A percentile compares a stretch with the other conserved stretches of the same genome.
phyloP scores from a whole-genome alignment of 2,797 vertebrate species.

The Centroberyx gerrardi region DNA sequence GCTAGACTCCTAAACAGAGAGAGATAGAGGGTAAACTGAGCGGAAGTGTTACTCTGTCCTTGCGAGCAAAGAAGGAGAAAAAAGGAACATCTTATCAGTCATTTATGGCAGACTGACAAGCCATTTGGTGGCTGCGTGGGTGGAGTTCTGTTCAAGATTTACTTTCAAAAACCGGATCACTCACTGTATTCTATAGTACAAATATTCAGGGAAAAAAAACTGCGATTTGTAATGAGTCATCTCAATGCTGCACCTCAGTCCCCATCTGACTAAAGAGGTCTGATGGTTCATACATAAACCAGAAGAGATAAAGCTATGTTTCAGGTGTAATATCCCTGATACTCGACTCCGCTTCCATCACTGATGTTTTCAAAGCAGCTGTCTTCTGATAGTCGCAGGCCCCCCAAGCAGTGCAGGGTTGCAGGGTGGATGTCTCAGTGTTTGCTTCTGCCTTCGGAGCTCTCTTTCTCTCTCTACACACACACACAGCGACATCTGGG shows the following conservation, averaged over 20 bases:
- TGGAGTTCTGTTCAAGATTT: slow-evolving; percentile 71
- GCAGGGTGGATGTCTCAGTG: slow-evolving; percentile 68
- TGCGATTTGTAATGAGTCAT: slow-evolving; percentile 61
- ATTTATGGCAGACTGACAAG: slow-evolving; percentile 70
- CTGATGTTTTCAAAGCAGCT: slow-evolving; percentile 62
- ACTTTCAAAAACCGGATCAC: slow-evolving; percentile 58
- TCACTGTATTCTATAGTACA: slow-evolving; percentile 62
- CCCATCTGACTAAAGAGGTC: slow-evolving; percentile 63
- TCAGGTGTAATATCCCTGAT: slow-evolving; percentile 59
- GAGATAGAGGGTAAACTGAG: slow-evolving; percentile 82
- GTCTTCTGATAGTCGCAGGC: slow-evolving; percentile 53
- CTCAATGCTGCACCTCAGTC: slow-evolving; percentile 42
- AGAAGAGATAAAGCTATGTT: slow-evolving; percentile 53
- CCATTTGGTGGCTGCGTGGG: slow-evolving; percentile 70
- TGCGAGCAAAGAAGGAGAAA: slow-evolving; percentile 82
- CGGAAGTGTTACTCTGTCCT: slow-evolving; percentile 84
- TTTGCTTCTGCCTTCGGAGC: slow-evolving; percentile 75
- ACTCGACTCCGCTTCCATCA: slow-evolving; percentile 39
- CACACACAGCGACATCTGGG: slow-evolving; percentile 69
- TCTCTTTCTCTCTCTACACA: slow-evolving; percentile 72
- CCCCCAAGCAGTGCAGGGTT: slow-evolving; percentile 51
- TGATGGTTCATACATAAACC: slow-evolving; percentile 54
- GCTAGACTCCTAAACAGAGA: slow-evolving; percentile 77
- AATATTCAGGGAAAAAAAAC: slow-evolving; percentile 49
- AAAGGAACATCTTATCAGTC: slow-evolving; percentile 77